Evolutionary conservation across 2,797 vertebrate species (phyloP), one percentile per base, ranked within the genome.

Genomic region (Miichthys miiuy): DNA sequence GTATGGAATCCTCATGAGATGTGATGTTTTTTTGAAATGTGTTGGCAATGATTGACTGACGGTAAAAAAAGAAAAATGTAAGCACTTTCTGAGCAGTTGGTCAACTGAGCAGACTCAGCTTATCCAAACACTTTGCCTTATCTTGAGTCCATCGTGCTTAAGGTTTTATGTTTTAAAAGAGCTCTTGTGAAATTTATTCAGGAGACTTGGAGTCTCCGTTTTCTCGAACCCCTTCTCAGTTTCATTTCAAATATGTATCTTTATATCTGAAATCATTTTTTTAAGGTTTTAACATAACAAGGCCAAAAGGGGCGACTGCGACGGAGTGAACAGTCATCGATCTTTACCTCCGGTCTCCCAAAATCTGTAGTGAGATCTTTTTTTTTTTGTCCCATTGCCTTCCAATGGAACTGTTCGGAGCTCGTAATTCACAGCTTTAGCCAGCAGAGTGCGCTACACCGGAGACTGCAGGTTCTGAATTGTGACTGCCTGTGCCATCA

Each of bases 41-140:
- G 86, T 87, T 73, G 66, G 80, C 77, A 77, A 82, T 60, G 88
- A 88, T 90, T 86, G 91, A 91, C 82, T 82, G 92, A 87, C 83
- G 82, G 85, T 83, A 64, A 73, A 68, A 46, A 71, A 51, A 79
- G 54, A 82, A 23, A 80, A 77, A 89, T 76, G 69, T 79, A 88
- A 94, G 93, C 93, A 94, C 93, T 94, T 94, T 93, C 90, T 92
- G 89, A 93, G 86, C 92, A 92, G 91, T 92, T 91, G 86, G 89
- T 90, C 80, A 72, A 89, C 91, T 91, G 91, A 93, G 85, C 92
- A 94, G 93, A 92, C 90, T 92, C 90, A 81, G 92, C 88, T 93
- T 93, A 92, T 93, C 91, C 92, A 91, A 93, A 94, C 92, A 93
- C 93, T 92, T 93, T 94, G 94, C 94, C 94, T 95, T 95, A 94